Percentiles rank a stretch among this genome's conserved stretches.
Conservation (phyloP, 1,140 invertebrate genomes). For the Panagrolaimus sp. region DNA sequence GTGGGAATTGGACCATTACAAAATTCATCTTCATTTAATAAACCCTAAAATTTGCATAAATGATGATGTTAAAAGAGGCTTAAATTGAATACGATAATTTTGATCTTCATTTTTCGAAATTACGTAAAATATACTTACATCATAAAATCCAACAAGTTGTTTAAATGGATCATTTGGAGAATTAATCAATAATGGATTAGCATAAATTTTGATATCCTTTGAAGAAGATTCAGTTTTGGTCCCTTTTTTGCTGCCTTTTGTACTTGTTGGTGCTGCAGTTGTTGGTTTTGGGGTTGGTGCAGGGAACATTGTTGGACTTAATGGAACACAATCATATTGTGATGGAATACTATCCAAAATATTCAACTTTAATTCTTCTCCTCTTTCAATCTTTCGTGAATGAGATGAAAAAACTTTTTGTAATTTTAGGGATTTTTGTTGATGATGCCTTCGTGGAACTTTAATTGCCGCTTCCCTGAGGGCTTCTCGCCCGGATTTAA, state of each 20-base stretch:
- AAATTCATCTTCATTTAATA: conserved; percentile 8
- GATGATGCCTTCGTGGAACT: neutral
- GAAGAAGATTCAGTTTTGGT: too few relatives aligned
- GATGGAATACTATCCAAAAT: neutral
- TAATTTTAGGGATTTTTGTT: neutral
- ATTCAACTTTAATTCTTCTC: neutral
- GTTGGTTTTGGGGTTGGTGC: neutral
- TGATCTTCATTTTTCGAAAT: neutral
- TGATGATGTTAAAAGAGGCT: neutral
- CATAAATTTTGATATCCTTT: neutral
- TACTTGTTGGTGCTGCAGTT: neutral
- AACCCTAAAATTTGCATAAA: neutral
- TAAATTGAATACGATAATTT: too few relatives aligned
- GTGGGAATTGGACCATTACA: neutral
- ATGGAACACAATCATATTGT: neutral
- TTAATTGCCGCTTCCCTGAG: neutral
- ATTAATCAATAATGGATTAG: neutral
- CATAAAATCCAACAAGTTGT: neutral
- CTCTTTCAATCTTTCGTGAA: neutral
- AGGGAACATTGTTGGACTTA: neutral
- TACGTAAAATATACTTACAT: neutral
- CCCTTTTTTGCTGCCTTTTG: too few relatives aligned
- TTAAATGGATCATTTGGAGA: neutral
- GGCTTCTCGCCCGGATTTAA: neutral
- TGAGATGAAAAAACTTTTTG: neutral